Percentiles rank a stretch among this genome's conserved stretches.
Evolutionary conservation across 2,113 vertebrate species (phyloP).

Genomic region (Centrocercus urophasianus): DNA sequence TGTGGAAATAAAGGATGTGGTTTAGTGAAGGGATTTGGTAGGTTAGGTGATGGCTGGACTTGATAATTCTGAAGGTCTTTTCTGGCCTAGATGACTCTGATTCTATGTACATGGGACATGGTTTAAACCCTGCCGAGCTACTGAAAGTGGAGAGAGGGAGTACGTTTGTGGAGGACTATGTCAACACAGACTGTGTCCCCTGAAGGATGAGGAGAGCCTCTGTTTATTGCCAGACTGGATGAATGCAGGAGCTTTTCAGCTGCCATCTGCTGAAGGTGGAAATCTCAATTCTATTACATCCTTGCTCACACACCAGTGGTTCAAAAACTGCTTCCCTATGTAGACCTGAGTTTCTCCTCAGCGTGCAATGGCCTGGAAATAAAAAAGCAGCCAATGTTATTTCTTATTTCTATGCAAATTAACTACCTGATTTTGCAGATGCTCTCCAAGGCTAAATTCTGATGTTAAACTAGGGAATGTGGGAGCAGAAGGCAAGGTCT

Average conservation of each 20-base stretch:
- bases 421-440: fast-evolving
- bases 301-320: background rate
- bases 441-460: background rate
- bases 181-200: background rate
- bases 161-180: background rate
- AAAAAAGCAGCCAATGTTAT: background rate
- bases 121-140: background rate
- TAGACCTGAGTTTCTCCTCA: background rate
- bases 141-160: background rate
- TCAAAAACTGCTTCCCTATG: background rate
- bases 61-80: background rate
- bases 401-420: background rate
- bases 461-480: background rate
- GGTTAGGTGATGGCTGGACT: background rate
- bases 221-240: background rate
- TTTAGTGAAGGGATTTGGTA: background rate
- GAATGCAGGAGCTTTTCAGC: background rate
- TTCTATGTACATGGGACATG: background rate
- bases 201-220: background rate
- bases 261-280: background rate
- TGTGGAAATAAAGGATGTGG: background rate
- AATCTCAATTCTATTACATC: background rate
- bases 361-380: background rate
- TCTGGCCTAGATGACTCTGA: background rate
- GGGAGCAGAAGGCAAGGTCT: background rate